These are phyloP conservation scores for Heliconius ethilla DNA, from an alignment of 2,888 invertebrate genomes.

Conservation along the genomic window DNA sequence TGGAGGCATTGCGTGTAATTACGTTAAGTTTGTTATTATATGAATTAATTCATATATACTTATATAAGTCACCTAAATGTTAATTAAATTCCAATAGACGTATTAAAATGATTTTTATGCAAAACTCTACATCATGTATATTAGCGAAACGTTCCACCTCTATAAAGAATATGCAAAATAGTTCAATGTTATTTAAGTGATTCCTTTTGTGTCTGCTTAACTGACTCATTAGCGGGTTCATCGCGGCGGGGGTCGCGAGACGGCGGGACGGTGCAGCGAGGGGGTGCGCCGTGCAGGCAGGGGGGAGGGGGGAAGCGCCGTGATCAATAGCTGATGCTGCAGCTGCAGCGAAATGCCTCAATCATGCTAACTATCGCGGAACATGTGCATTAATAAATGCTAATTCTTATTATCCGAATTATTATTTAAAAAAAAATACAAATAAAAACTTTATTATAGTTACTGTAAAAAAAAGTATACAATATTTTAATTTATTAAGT, in stretches of 20 bases:
- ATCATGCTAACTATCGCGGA: slow-evolving; percentile 22
- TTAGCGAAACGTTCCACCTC: no score
- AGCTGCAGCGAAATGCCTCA: slow-evolving; percentile 52
- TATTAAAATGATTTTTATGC: no score
- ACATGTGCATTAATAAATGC: slow-evolving; percentile 7
- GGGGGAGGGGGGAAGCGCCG: slow-evolving; percentile 29
- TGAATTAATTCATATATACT: no score
- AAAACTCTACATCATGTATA: no score
- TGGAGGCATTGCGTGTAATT: no score
- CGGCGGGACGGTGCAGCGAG: slow-evolving; percentile 38
- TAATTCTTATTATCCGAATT: background rate
- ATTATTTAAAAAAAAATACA: background rate
- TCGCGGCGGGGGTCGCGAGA: slow-evolving; percentile 41
- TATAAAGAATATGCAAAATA: slow-evolving; percentile 6
- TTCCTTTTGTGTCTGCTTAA: slow-evolving; percentile 18
- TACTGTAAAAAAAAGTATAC: background rate
- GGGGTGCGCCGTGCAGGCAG: slow-evolving; percentile 29
- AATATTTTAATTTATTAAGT: no score
- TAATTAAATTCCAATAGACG: no score
- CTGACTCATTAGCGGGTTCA: slow-evolving; percentile 45
- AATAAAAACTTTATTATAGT: background rate
- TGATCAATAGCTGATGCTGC: slow-evolving; percentile 68
- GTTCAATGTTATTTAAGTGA: background rate
- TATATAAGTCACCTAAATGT: no score
- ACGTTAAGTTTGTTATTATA: no score